Percentiles rank a stretch among this genome's conserved stretches.
Conservation (phyloP, 2,888 invertebrate genomes). For the Barypeithes pellucidus region DNA sequence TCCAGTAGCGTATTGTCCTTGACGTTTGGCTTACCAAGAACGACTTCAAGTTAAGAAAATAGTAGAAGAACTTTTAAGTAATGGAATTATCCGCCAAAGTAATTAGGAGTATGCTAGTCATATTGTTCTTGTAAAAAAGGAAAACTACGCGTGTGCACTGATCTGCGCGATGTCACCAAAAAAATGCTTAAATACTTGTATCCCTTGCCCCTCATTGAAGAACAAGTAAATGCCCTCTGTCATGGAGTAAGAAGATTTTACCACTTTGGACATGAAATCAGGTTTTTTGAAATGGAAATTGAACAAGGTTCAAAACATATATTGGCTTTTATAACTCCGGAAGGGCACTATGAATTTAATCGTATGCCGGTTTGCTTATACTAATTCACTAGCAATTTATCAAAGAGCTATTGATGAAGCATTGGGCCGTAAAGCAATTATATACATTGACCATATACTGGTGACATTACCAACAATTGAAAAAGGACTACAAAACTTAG, state of each 20-base stretch:
- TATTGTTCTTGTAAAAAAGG: constrained; percentile 55
- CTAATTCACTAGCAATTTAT: too few species aligned
- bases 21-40: too few species aligned
- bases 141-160: constrained; percentile 52
- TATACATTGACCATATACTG: too few species aligned
- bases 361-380: constrained; percentile 50
- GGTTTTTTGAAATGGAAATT: constrained; percentile 40
- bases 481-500: too few species aligned
- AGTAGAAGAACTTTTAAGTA: too few species aligned
- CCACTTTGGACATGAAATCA: constrained; percentile 56
- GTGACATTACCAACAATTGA: too few species aligned
- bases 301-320: too few species aligned
- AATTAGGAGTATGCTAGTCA: constrained; percentile 56
- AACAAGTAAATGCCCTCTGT: constrained; percentile 55
- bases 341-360: constrained; percentile 39
- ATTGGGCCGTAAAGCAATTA: too few species aligned
- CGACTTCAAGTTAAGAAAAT: too few species aligned
- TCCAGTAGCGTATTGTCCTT: too few species aligned
- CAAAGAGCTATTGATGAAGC: too few species aligned
- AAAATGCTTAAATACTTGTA: constrained; percentile 55
- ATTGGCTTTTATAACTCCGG: constrained; percentile 39
- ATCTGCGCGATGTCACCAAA: constrained; percentile 55
- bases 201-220: constrained; percentile 55
- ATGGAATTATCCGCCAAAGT: constrained; percentile 25
- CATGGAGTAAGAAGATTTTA: constrained; percentile 53